Evolutionary conservation across 2,113 vertebrate genomes (phyloP).

Genomic region (Cyphomyrus discorhynchus): DNA sequence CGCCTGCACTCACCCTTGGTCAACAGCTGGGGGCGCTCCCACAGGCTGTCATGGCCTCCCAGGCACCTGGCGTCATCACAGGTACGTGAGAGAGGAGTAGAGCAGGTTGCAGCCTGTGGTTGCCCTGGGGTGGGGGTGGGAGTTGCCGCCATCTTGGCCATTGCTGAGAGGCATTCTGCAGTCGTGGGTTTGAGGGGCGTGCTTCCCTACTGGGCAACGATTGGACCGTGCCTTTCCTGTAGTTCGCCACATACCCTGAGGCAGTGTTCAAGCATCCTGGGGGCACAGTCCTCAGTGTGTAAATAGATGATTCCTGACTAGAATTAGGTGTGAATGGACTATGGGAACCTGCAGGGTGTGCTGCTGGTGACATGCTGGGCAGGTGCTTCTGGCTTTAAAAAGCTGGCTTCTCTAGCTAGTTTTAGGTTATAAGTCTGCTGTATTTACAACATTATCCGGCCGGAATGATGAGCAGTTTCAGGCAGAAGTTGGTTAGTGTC

Average conservation of each 20-base stretch:
- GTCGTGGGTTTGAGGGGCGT: neutral
- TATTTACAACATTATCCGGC: neutral
- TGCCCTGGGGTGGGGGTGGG: neutral
- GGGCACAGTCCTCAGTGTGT: neutral
- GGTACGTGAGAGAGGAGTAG: slow-evolving; percentile 46
- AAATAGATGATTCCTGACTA: neutral
- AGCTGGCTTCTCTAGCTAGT: neutral
- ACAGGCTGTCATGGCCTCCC: slow-evolving; percentile 81
- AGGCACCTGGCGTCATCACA: slow-evolving; percentile 80
- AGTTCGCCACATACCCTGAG: neutral
- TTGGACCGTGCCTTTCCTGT: neutral
- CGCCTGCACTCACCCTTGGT: slow-evolving; percentile 65
- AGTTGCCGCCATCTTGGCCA: neutral
- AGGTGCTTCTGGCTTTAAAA: neutral
- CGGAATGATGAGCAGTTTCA: neutral
- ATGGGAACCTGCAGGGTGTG: neutral
- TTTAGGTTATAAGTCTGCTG: neutral
- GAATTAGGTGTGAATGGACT: neutral
- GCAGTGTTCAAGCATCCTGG: neutral
- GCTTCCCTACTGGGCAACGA: neutral
- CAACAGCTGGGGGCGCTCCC: slow-evolving; percentile 70
- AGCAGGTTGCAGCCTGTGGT: neutral
- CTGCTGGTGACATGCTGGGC: neutral
- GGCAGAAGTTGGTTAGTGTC: neutral
- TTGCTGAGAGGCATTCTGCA: neutral